Evolutionary conservation across 2,113 vertebrate species (phyloP).

Genomic region (Sprattus sprattus): DNA sequence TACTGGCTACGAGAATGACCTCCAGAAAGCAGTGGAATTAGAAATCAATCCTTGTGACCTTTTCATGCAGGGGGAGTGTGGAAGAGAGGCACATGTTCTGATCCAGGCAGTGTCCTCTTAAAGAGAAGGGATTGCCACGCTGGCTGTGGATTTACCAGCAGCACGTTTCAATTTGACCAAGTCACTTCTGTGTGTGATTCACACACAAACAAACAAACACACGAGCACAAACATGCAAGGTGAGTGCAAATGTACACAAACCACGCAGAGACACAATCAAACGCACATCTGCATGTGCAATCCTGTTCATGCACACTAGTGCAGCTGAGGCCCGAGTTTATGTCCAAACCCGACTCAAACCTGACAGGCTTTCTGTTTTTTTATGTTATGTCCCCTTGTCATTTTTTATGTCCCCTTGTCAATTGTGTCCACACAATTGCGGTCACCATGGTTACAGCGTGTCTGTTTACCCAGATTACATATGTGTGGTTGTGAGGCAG

Average conservation of each 20-base stretch:
- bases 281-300: neutral
- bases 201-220: neutral
- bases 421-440: no score
- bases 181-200: neutral
- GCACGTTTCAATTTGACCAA: constrained; percentile 24
- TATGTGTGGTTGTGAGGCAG: no score
- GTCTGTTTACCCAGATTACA: no score
- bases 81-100: constrained; percentile 22
- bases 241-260: neutral
- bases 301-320: no score
- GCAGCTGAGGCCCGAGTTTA: no score
- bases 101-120: neutral
- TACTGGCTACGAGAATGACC: constrained; percentile 37
- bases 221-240: neutral
- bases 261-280: constrained; percentile 22
- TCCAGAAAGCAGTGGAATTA: constrained; percentile 44
- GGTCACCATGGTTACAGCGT: no score
- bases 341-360: no score
- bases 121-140: neutral
- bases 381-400: no score
- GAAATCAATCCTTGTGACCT: constrained; percentile 50
- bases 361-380: no score
- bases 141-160: constrained; percentile 11
- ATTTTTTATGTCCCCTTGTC: no score
- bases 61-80: constrained; percentile 3